phyloP scores from a whole-genome alignment of 2,888 invertebrate genomes.

The Apocheima hispidaria region DNA sequence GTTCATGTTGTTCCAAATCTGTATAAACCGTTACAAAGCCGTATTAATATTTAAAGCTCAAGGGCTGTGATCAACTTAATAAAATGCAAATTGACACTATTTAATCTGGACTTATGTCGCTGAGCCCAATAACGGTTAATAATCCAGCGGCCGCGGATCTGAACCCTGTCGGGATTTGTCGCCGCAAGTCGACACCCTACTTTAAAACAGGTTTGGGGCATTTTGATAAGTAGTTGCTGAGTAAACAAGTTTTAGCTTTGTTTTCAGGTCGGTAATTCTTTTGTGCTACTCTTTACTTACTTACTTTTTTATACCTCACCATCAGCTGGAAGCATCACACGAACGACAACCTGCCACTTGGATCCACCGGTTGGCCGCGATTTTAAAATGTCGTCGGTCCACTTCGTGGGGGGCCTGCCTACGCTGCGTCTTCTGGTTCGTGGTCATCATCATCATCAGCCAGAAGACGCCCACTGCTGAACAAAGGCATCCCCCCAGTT shows the following conservation, averaged over 20 bases:
- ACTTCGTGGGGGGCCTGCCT: too few relatives aligned
- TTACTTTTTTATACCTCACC: too few relatives aligned
- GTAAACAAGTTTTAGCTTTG: slow-evolving; percentile 1
- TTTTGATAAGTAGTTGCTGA: slow-evolving; percentile 8
- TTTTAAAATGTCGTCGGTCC: too few relatives aligned
- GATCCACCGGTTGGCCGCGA: too few relatives aligned
- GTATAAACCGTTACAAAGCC: slow-evolving; percentile 68
- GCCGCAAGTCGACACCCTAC: slow-evolving; percentile 15
- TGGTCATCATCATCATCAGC: too few relatives aligned
- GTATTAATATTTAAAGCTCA: slow-evolving; percentile 74
- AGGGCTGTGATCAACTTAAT: slow-evolving; percentile 74
- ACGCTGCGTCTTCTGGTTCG: too few relatives aligned
- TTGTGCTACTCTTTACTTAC: not conserved
- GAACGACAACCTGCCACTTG: too few relatives aligned
- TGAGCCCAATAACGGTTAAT: slow-evolving; percentile 79
- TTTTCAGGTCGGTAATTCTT: not conserved
- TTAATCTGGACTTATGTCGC: slow-evolving; percentile 79
- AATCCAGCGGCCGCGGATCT: slow-evolving; percentile 63
- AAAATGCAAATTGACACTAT: slow-evolving; percentile 83
- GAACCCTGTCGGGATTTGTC: slow-evolving; percentile 43
- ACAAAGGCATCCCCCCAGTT: too few relatives aligned
- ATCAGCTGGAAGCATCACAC: too few relatives aligned
- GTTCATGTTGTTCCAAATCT: slow-evolving; percentile 51
- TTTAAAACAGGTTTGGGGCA: slow-evolving; percentile 17
- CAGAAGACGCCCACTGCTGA: too few relatives aligned